phyloP scores from a whole-genome alignment of 1,140 invertebrate species.

The Popillia japonica region DNA sequence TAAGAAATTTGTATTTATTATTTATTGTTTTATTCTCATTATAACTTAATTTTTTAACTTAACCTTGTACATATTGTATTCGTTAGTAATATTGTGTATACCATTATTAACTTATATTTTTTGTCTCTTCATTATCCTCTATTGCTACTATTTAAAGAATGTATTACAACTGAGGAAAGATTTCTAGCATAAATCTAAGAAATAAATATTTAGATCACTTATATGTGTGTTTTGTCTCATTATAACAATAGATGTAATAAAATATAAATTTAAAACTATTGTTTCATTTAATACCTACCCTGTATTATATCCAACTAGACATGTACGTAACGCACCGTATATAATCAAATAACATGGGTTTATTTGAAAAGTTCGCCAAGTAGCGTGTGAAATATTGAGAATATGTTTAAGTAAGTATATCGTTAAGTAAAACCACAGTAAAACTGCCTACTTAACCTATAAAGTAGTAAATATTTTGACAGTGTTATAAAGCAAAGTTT shows the following conservation, averaged over 20 bases:
- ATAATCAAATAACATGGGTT: no score
- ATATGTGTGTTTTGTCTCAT: conserved; percentile 27
- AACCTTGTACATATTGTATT: conserved; percentile 14
- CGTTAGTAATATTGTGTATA: conserved; percentile 17
- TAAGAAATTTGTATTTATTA: conserved; percentile 32
- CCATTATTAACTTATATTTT: conserved; percentile 20
- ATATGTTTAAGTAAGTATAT: no score
- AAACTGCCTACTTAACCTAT: no score
- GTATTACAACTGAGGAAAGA: not conserved
- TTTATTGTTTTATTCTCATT: conserved; percentile 33
- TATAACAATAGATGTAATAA: conserved; percentile 21
- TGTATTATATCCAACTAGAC: no score
- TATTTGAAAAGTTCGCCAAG: no score
- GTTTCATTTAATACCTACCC: not conserved
- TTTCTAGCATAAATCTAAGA: not conserved
- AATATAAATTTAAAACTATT: not conserved
- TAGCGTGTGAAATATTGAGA: no score
- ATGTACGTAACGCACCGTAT: no score
- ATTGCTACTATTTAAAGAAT: not conserved
- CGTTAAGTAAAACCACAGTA: no score
- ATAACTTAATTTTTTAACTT: not conserved
- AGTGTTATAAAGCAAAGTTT: no score
- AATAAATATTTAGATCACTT: conserved; percentile 10
- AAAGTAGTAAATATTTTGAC: no score
- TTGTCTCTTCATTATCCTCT: not conserved